phyloP scores from a whole-genome alignment of 2,888 invertebrate species.

The Brachycybe producta region DNA sequence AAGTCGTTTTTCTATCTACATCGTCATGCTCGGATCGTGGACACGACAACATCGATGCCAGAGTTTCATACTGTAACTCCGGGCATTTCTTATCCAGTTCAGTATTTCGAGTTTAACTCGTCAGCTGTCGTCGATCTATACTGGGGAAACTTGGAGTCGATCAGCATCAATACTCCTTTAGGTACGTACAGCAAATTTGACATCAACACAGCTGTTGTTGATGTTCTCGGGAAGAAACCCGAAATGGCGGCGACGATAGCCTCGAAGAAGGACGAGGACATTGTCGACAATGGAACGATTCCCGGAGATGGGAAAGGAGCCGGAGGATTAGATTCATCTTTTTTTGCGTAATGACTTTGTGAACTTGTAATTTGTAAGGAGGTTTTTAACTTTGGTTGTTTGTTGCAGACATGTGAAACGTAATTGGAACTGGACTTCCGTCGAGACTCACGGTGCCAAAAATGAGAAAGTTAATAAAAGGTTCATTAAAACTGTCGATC shows the following conservation, averaged over 20 bases:
- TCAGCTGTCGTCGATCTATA: constrained; percentile 43
- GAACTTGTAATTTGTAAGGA: not conserved
- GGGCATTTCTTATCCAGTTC: constrained; percentile 44
- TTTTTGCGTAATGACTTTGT: constrained; percentile 40
- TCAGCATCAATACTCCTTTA: constrained; percentile 52
- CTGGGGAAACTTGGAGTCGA: constrained; percentile 48
- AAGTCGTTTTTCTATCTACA: constrained; percentile 51
- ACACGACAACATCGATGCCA: constrained; percentile 49
- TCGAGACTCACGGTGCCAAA: not conserved
- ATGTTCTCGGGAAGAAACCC: constrained; percentile 37
- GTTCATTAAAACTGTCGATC: too few species aligned
- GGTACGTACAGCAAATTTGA: constrained; percentile 32
- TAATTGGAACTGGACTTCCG: constrained; percentile 41
- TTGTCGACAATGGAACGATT: constrained; percentile 40
- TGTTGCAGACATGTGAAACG: constrained; percentile 42
- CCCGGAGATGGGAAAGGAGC: constrained; percentile 62
- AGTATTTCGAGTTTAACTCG: constrained; percentile 43
- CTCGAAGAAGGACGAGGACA: constrained; percentile 38
- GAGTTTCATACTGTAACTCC: constrained; percentile 47
- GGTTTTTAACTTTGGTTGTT: not conserved
- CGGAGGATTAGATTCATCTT: constrained; percentile 54
- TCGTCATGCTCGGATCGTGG: constrained; percentile 44
- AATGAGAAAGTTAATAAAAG: too few species aligned
- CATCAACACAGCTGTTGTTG: constrained; percentile 39
- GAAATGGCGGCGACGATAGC: constrained; percentile 37